These are phyloP conservation scores for Mobula hypostoma DNA, from an alignment of 2,113 vertebrate species.

Conservation along the genomic window DNA sequence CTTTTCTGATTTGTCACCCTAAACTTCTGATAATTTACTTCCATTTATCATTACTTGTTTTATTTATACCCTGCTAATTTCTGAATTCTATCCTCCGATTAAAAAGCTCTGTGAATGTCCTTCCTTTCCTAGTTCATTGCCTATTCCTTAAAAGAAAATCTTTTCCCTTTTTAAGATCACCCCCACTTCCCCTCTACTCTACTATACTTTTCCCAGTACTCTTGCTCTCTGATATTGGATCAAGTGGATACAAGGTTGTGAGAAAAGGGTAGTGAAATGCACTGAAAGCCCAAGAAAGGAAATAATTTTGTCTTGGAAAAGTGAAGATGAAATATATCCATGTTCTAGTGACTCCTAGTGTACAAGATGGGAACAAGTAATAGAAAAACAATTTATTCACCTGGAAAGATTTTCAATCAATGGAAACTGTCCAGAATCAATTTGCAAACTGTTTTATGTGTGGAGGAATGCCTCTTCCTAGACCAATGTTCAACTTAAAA, in stretches of 20 bases:
- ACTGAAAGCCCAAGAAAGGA: neutral
- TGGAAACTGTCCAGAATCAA: neutral
- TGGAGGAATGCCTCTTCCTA: neutral
- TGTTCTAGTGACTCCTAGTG: slow-evolving; percentile 23
- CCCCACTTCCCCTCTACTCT: neutral
- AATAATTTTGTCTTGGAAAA: neutral
- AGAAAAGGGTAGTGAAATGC: neutral
- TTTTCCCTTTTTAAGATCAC: neutral
- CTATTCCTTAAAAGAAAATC: neutral
- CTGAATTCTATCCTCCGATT: neutral
- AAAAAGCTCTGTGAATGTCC: too few species aligned
- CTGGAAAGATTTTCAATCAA: neutral
- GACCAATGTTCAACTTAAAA: neutral
- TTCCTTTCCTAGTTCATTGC: neutral
- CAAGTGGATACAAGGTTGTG: neutral
- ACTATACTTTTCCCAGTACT: too few species aligned
- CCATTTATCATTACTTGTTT: neutral
- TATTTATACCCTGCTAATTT: neutral
- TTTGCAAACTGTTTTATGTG: neutral
- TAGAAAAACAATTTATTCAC: neutral
- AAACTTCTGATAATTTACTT: neutral
- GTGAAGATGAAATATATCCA: neutral
- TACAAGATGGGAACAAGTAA: neutral
- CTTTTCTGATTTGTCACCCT: neutral
- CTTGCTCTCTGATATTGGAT: neutral